Evolutionary conservation across 1,140 invertebrate species (phyloP).

Genomic region (Meloidogyne floridensis): DNA sequence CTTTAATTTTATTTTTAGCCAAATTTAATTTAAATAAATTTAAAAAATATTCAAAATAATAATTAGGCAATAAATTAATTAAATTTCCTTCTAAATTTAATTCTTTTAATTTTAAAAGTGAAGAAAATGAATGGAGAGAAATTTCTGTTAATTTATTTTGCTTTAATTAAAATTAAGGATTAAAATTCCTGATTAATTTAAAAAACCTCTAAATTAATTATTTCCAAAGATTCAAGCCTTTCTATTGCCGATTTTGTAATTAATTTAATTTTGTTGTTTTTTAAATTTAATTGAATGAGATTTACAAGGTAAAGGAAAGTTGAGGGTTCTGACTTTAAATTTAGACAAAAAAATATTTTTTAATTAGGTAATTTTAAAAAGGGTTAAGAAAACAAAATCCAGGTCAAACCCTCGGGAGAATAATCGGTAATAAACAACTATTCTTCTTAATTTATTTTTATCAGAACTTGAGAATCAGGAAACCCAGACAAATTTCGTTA

Average conservation of each 20-base stretch:
- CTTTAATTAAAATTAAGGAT: conserved; percentile 14
- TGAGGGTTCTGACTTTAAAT: conserved; percentile 32
- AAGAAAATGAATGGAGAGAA: conserved; percentile 37
- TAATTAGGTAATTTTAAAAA: neutral
- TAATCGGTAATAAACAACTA: too few species aligned
- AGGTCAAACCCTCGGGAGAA: too few species aligned
- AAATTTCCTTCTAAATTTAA: conserved; percentile 42
- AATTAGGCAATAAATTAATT: conserved; percentile 40
- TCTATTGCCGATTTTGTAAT: conserved; percentile 38
- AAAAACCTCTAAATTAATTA: conserved; percentile 38
- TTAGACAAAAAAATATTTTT: neutral
- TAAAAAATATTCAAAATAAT: conserved; percentile 32
- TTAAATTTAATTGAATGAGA: conserved; percentile 42
- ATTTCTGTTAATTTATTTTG: conserved; percentile 47
- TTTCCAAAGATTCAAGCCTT: conserved; percentile 40
- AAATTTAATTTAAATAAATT: conserved; percentile 30
- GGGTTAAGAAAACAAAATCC: too few species aligned
- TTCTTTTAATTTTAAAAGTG: conserved; percentile 33
- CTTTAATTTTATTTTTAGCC: conserved; percentile 37
- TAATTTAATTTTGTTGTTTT: conserved; percentile 40
- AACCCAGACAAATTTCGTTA: too few species aligned
- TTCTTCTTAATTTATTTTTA: too few species aligned
- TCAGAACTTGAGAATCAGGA: too few species aligned
- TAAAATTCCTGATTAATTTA: neutral
- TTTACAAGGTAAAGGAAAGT: conserved; percentile 41